Base-by-base conservation (phyloP, 1,140 invertebrate genomes). In the Liolophura sinensis region DNA sequence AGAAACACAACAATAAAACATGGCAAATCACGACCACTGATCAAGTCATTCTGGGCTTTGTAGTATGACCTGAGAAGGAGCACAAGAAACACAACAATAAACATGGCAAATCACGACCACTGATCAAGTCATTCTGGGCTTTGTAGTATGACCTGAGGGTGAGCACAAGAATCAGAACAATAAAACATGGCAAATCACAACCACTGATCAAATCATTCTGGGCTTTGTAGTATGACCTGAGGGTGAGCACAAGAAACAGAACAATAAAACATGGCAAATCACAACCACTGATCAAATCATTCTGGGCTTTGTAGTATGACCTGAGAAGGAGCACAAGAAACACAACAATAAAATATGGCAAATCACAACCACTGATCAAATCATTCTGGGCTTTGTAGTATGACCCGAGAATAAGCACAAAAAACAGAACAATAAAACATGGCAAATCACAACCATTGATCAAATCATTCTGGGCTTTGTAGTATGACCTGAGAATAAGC, bases 361-460 rank as follows among this genome's bases (percentile, higher is more conserved):
- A 16, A 15, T 16, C 27, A 11, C 54, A 25, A 1, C 0, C 73
- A n/a, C 69, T 67, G 9, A 83, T 83, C 27, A 83, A 62, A 56
- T 82, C 77, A 69, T 81, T 76, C 64, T 83, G 81, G 16, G 75
- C 76, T 64, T 81, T 82, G 70, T 83, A 83, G 65, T 75, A 83
- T 4, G 77, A 70, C 55, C 80, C 78, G 54, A 40, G 67, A 68
- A 20, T 40, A 27, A 54, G 25, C 11, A 16, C 27, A 50, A 57
- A 51, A 25, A n/a, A 1, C 15, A 64, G n/a, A n/a, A n/a, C n/a
- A n/a, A n/a, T n/a, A n/a, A n/a, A n/a, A n/a, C n/a, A 46, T n/a
- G 20, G 46, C 16, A 20, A 24, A 51, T 27, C 16, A 16, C 18
- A 16, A 47, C 16, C 22, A 47, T 12, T 5, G 25, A 14, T 50